These are phyloP conservation scores for Eleginops maclovinus DNA, from an alignment of 2,113 vertebrate genomes.

Conservation along the genomic window DNA sequence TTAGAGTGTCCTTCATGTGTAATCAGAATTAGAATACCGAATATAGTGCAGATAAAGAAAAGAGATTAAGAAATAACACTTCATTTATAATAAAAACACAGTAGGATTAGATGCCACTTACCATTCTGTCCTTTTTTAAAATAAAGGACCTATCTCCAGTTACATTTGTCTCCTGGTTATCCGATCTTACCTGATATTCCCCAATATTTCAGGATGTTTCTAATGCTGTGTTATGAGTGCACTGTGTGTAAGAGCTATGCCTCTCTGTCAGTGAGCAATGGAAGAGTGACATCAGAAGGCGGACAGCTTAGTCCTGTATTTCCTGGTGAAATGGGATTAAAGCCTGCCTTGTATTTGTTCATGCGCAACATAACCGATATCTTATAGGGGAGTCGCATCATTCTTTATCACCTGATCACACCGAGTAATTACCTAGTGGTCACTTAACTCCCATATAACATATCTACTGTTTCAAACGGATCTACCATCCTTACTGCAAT, in stretches of 20 bases:
- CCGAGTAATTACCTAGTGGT: background rate
- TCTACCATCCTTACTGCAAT: constrained; percentile 70
- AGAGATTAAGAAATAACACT: no score
- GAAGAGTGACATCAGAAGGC: constrained; percentile 86
- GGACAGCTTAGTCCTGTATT: constrained; percentile 77
- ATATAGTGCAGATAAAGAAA: no score
- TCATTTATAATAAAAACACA: no score
- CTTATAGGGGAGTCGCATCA: constrained; percentile 74
- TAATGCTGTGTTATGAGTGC: constrained; percentile 16
- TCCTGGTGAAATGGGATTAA: constrained; percentile 82
- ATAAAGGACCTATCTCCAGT: background rate
- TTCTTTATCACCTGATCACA: background rate
- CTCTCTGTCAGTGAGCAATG: constrained; percentile 76
- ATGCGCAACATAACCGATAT: constrained; percentile 57
- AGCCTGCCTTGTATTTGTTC: constrained; percentile 71
- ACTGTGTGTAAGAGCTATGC: constrained; percentile 23
- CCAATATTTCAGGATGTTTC: constrained; percentile 38
- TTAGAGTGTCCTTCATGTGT: no score
- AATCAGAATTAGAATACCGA: no score
- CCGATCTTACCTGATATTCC: background rate
- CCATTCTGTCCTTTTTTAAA: no score
- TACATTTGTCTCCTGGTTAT: constrained; percentile 2
- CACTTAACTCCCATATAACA: constrained; percentile 72
- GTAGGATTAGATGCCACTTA: no score
- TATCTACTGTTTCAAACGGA: constrained; percentile 52